phyloP scores from a whole-genome alignment of 2,113 vertebrate species.

The Mirounga angustirostris region DNA sequence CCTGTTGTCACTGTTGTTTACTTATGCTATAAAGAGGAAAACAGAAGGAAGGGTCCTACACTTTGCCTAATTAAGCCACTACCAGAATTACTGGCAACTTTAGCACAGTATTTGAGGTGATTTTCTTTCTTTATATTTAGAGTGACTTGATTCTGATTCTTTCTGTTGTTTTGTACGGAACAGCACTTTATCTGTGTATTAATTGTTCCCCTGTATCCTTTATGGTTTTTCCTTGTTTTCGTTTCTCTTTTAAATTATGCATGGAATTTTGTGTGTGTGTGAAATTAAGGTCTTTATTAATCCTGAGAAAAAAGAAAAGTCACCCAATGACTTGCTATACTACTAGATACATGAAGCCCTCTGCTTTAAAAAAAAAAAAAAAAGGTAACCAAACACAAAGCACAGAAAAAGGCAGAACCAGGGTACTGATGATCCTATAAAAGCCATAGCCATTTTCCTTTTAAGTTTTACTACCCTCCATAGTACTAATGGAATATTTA shows the following conservation, averaged over 20 bases:
- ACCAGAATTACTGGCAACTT: constrained; percentile 63
- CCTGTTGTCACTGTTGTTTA: neutral
- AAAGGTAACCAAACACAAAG: neutral
- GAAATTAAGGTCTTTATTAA: constrained; percentile 91
- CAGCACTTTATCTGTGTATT: constrained; percentile 90
- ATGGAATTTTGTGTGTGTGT: constrained; percentile 85
- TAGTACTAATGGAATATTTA: neutral
- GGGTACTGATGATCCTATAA: neutral
- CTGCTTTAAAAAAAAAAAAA: neutral
- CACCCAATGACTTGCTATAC: neutral
- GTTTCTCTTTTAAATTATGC: constrained; percentile 88
- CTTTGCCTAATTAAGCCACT: constrained; percentile 40
- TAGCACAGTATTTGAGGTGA: constrained; percentile 53
- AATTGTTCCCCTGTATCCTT: constrained; percentile 87
- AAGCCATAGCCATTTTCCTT: neutral
- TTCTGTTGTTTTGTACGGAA: constrained; percentile 84
- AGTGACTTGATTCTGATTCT: constrained; percentile 81
- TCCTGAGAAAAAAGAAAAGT: constrained; percentile 38
- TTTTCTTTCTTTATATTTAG: constrained; percentile 73
- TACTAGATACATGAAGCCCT: neutral
- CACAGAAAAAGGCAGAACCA: neutral
- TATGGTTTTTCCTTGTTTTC: constrained; percentile 77
- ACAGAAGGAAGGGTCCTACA: neutral
- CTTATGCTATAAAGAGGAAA: neutral
- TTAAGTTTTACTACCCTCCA: neutral